Conservation (phyloP, 1,140 invertebrate genomes). For the Oryctes rhinoceros region DNA sequence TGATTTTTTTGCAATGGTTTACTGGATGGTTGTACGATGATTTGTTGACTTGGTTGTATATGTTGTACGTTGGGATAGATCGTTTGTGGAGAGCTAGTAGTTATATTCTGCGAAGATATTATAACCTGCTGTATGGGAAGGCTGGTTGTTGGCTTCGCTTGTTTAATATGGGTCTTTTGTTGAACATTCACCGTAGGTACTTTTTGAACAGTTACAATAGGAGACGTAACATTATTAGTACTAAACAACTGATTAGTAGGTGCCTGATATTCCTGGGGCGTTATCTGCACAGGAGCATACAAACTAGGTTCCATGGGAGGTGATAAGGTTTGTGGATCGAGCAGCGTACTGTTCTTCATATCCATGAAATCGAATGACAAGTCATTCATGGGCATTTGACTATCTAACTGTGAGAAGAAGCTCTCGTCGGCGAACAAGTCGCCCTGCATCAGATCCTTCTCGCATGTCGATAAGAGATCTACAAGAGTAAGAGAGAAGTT, state of each 20-base stretch:
- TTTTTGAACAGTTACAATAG: conserved; percentile 29
- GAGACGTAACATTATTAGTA: neutral
- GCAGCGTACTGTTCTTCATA: conserved; percentile 51
- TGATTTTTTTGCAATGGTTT: conserved; percentile 44
- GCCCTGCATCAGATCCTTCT: conserved; percentile 57
- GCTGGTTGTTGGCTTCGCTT: conserved; percentile 17
- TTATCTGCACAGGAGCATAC: conserved; percentile 20
- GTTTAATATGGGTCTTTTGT: conserved; percentile 23
- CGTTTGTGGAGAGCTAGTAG: conserved; percentile 49
- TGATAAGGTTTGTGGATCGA: conserved; percentile 49
- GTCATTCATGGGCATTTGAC: conserved; percentile 54
- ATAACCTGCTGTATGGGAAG: conserved; percentile 49
- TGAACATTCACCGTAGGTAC: conserved; percentile 42
- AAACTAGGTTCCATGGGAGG: conserved; percentile 41
- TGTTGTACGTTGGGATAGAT: conserved; percentile 55
- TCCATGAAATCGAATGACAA: conserved; percentile 55
- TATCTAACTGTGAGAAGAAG: conserved; percentile 55
- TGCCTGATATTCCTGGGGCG: conserved; percentile 5
- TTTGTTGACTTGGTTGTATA: conserved; percentile 53
- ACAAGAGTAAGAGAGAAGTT: conserved; percentile 3
- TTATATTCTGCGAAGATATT: conserved; percentile 53
- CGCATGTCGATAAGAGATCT: conserved; percentile 59
- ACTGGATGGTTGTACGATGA: conserved; percentile 50
- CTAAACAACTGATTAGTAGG: neutral
- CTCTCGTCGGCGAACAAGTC: conserved; percentile 57